Evolutionary conservation across 2,797 vertebrate species (phyloP).

Genomic region (Alosa sapidissima): DNA sequence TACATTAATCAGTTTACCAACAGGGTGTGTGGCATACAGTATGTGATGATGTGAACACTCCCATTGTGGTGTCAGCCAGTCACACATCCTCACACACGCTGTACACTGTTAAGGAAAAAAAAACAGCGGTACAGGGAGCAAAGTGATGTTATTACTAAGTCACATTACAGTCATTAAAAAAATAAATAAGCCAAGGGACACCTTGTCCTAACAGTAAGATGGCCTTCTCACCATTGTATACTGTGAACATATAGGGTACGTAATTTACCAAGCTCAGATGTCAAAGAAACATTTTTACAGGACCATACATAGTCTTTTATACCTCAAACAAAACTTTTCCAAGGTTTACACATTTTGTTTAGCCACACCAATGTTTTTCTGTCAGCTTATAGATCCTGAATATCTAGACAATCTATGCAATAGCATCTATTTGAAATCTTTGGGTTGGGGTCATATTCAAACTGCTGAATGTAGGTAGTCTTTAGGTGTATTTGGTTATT

Average conservation of each 20-base stretch:
- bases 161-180: neutral
- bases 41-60: neutral
- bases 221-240: neutral
- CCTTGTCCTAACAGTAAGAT: neutral
- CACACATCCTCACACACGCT: neutral
- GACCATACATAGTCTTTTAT: neutral
- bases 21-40: neutral
- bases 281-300: constrained; percentile 8
- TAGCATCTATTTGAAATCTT: neutral
- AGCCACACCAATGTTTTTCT: neutral
- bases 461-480: neutral
- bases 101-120: neutral
- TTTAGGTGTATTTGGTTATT: neutral
- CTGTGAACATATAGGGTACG: neutral
- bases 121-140: neutral
- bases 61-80: neutral
- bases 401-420: constrained; percentile 12
- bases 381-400: neutral
- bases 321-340: neutral
- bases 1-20: neutral
- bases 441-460: neutral
- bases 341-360: neutral
- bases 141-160: neutral
- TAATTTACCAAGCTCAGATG: neutral
- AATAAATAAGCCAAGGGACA: neutral